phyloP scores from a whole-genome alignment of 2,797 vertebrate genomes.

The Channa striata region DNA sequence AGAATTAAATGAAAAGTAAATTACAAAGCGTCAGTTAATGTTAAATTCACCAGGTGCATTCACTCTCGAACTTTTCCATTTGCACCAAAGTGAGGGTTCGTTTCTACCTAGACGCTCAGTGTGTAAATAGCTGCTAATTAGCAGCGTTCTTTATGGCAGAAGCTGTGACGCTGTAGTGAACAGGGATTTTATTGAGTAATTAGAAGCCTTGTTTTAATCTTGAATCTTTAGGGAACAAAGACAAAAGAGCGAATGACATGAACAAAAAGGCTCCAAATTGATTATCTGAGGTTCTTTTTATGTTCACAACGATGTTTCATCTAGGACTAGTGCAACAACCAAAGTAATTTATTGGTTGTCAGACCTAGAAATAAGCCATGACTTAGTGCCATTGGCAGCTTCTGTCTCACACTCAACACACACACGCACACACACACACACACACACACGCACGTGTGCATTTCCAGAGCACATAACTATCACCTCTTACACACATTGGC shows the following conservation, averaged over 20 bases:
- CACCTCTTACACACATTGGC: conserved; percentile 45
- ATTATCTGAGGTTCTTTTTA: conserved; percentile 35
- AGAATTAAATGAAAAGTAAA: no score
- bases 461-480: conserved; percentile 12
- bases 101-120: not conserved
- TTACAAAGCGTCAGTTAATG: no score
- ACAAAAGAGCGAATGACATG: conserved; percentile 15
- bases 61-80: no score
- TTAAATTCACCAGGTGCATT: no score
- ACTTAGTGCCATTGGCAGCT: conserved; percentile 11
- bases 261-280: conserved; percentile 34
- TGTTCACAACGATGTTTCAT: conserved; percentile 37
- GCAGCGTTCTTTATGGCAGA: conserved; percentile 15
- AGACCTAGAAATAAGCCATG: conserved; percentile 25
- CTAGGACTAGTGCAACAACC: conserved; percentile 8
- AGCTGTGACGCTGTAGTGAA: conserved; percentile 27
- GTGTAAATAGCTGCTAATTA: conserved; percentile 38
- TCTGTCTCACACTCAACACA: conserved; percentile 1
- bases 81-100: no score
- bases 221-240: conserved; percentile 35
- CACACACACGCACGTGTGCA: not conserved
- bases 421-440: not conserved
- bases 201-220: conserved; percentile 33
- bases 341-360: conserved; percentile 34
- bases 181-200: conserved; percentile 34